Evolutionary conservation across 2,113 vertebrate genomes (phyloP).

Genomic region (Tachuris rubrigastra): DNA sequence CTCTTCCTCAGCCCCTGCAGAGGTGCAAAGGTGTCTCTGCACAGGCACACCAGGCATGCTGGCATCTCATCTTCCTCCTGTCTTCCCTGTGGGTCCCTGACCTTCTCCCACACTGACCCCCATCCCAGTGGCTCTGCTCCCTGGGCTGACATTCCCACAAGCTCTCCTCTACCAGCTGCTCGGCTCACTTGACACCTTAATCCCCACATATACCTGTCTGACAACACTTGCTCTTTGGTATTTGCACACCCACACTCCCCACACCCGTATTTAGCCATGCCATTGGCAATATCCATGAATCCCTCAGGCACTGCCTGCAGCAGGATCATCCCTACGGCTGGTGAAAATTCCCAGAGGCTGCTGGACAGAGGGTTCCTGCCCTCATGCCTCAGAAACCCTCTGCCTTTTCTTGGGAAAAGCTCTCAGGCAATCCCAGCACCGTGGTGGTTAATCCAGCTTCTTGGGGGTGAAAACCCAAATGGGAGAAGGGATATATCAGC

Average conservation of each 20-base stretch:
- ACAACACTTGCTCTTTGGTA: neutral
- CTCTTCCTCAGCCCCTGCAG: neutral
- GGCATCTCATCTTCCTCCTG: neutral
- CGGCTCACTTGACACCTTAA: neutral
- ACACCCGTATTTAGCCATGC: neutral
- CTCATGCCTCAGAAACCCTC: neutral
- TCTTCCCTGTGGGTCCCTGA: neutral
- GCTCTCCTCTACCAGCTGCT: neutral
- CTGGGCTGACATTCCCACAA: neutral
- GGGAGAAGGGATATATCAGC: neutral
- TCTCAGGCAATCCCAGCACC: neutral
- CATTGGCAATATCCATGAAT: fast-evolving
- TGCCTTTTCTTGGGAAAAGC: neutral
- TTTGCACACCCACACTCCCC: too few species aligned
- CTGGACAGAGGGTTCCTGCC: neutral
- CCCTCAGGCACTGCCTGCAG: neutral
- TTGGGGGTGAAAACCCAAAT: neutral
- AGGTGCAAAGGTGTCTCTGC: neutral
- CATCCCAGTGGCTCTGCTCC: neutral
- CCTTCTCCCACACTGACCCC: neutral
- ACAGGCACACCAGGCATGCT: fast-evolving
- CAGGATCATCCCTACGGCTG: neutral
- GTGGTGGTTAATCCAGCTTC: neutral
- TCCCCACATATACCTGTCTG: too few species aligned
- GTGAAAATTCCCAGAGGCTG: neutral